These are phyloP conservation scores for Bufo gargarizans DNA, from an alignment of 2,113 vertebrate genomes.

Conservation along the genomic window DNA sequence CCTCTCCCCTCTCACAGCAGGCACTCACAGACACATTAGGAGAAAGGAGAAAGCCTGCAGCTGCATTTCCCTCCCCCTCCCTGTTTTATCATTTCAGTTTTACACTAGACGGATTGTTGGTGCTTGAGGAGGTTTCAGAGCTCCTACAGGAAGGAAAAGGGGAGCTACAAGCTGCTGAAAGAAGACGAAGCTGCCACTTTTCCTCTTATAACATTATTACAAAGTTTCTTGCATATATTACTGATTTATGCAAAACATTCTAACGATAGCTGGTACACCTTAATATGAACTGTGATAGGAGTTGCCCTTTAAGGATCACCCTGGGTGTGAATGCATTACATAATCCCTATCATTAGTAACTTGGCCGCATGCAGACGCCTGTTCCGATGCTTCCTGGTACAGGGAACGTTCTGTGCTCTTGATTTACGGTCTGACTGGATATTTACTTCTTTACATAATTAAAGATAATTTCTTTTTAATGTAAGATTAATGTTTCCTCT, in stretches of 20 bases:
- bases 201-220: too few species aligned
- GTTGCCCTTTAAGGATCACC: not conserved
- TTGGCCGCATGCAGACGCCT: not conserved
- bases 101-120: too few species aligned
- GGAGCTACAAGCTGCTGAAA: too few species aligned
- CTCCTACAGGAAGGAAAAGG: not conserved
- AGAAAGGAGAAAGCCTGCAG: not conserved
- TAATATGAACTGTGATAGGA: not conserved
- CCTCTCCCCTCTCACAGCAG: too few species aligned
- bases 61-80: not conserved
- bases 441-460: slow-evolving; percentile 40
- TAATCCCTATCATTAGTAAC: not conserved
- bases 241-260: too few species aligned
- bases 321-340: not conserved
- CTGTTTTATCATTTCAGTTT: not conserved
- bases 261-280: too few species aligned
- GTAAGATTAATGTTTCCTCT: slow-evolving; percentile 43
- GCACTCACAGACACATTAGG: too few species aligned
- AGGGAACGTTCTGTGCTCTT: not conserved
- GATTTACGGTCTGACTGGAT: slow-evolving; percentile 30
- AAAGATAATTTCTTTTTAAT: slow-evolving; percentile 51
- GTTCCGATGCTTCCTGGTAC: not conserved
- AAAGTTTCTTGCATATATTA: too few species aligned
- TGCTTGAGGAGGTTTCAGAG: not conserved
- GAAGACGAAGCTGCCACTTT: too few species aligned